phyloP scores from a whole-genome alignment of 2,797 vertebrate species.

The Vespertilio murinus region DNA sequence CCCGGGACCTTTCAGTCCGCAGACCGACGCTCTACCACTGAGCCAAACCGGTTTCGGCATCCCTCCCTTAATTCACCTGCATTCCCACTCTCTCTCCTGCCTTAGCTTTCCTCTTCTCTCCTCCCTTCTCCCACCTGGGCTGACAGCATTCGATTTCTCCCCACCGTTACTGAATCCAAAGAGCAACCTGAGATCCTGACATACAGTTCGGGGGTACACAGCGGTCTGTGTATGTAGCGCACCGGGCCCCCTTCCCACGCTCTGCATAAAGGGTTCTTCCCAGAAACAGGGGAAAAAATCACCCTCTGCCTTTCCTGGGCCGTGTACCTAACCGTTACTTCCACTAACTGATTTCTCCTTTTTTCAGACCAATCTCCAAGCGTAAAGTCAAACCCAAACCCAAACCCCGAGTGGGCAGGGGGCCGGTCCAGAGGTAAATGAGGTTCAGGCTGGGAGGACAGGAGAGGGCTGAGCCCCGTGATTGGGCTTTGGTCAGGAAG shows the following conservation, averaged over 20 bases:
- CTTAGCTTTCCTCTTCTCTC: not conserved
- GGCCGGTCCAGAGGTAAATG: slow-evolving; percentile 83
- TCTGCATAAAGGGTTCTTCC: slow-evolving; percentile 1
- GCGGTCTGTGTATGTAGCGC: not conserved
- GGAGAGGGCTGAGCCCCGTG: not conserved
- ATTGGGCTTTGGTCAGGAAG: not conserved
- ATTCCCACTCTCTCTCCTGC: not conserved
- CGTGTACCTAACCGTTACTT: not conserved
- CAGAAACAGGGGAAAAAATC: not conserved
- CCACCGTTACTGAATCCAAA: not conserved
- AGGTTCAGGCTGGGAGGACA: slow-evolving; percentile 32
- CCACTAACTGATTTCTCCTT: slow-evolving; percentile 75
- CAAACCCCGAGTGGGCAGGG: slow-evolving; percentile 80
- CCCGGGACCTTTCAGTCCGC: too few relatives aligned
- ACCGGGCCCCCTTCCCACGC: not conserved
- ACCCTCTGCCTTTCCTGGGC: not conserved
- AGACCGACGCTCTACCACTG: too few relatives aligned
- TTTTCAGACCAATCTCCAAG: slow-evolving; percentile 83
- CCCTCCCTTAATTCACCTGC: not conserved
- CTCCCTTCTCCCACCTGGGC: not conserved
- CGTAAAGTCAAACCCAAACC: slow-evolving; percentile 82
- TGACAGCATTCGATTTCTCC: not conserved
- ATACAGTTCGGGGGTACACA: not conserved
- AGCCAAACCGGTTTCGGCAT: too few relatives aligned
- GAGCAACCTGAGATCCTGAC: not conserved